Base-by-base conservation (phyloP, 2,797 vertebrate species). In the Acanthurus tractus region DNA sequence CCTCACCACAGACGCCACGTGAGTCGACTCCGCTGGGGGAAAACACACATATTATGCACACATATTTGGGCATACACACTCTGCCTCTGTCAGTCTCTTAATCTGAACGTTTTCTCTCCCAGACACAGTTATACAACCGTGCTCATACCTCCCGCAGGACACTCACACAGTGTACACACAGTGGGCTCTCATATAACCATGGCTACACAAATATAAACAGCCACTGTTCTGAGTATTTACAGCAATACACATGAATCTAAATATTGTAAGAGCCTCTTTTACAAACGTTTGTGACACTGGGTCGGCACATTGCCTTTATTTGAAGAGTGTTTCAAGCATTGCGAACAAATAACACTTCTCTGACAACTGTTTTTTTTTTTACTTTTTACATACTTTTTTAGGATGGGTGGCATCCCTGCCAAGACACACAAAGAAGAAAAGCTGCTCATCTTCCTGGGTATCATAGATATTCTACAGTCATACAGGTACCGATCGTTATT, bases 381-480 rank as follows among this genome's bases (percentile, higher is more conserved):
- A 77, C 74, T 76, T 6, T 34, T 34, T 34, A 6, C 29, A 6
- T 34, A 34, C 81, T 14, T 82, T 76, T 86, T 68, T 82, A 99
- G 98, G 92, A 99, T 99, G 97, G 98, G 98, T 57, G 98, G 98
- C 53, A 99, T 99, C 92, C 98, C 98, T 81, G 98, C 97, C 69
- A 98, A 97, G 92, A 98, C 96, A 81, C 96, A 97, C 92, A 98
- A 95, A 89, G 98, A 97, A 52, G 98, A 98, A 84, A 98, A 97
- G 79, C 91, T 99, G 63, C 96, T 99, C 86, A 96, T 99, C 70
- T 99, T 97, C 90, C 96, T 99, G 92, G 98, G 98, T 34, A 99
- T 99, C 89, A 99, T 99, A 78, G 98, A 99, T 89, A 98, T 99
- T 85, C 95, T 99, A 0, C 98, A 99, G 76, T 99, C 98, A 23